Conservation (phyloP, 2,888 invertebrate genomes). For the Parnassius smintheus region DNA sequence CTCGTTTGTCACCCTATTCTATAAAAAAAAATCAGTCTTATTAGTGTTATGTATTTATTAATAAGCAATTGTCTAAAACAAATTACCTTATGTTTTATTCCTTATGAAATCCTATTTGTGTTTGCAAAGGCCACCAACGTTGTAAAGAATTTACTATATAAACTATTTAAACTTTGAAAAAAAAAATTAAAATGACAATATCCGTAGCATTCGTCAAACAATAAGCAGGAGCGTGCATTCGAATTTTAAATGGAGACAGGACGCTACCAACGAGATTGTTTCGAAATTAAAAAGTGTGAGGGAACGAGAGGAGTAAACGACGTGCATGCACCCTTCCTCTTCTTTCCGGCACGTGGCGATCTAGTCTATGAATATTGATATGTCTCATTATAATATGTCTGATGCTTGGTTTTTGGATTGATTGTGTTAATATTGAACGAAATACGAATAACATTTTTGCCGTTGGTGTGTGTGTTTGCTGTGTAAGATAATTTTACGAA, state of each 20-base stretch:
- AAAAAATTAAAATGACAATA: conserved; percentile 46
- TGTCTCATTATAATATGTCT: conserved; percentile 42
- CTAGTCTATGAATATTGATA: conserved; percentile 51
- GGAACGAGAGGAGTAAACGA: conserved; percentile 37
- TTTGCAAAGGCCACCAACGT: conserved; percentile 41
- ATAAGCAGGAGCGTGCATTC: conserved; percentile 46
- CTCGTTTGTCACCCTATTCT: too few species aligned
- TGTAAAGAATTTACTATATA: conserved; percentile 28
- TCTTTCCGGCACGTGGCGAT: conserved; percentile 49
- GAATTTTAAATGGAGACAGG: conserved; percentile 47
- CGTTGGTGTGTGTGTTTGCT: too few species aligned
- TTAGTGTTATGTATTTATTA: too few species aligned
- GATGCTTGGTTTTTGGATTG: conserved; percentile 32
- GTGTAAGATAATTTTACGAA: too few species aligned
- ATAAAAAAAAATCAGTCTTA: too few species aligned
- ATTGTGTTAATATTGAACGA: conserved; percentile 4
- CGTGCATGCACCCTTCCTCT: conserved; percentile 35
- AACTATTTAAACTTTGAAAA: conserved; percentile 34
- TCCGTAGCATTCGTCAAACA: conserved; percentile 45
- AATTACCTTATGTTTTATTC: too few species aligned
- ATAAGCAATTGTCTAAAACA: background rate
- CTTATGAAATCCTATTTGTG: conserved; percentile 1
- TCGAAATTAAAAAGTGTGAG: conserved; percentile 47
- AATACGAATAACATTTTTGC: too few species aligned
- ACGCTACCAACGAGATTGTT: conserved; percentile 45